phyloP scores from a whole-genome alignment of 1,140 invertebrate species.

The Hycleus cichorii region DNA sequence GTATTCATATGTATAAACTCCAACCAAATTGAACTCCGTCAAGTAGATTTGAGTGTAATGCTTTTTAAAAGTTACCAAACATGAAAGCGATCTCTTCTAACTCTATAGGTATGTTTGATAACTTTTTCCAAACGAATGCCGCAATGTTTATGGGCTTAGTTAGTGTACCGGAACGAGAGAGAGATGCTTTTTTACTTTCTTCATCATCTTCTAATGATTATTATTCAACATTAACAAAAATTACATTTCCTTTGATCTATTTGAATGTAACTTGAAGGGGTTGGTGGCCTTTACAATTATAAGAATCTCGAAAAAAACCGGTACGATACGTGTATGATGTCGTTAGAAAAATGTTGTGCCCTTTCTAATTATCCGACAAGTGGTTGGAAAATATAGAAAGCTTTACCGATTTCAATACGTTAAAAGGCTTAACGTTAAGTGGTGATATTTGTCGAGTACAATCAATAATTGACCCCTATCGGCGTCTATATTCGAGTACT shows the following conservation, averaged over 20 bases:
- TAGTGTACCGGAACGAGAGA: too few species aligned
- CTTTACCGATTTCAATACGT: neutral
- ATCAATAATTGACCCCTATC: neutral
- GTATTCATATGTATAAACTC: too few species aligned
- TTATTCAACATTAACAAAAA: neutral
- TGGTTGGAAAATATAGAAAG: conserved; percentile 8
- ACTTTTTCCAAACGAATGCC: too few species aligned
- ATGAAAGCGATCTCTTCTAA: too few species aligned
- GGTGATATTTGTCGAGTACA: too few species aligned
- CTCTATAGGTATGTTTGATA: too few species aligned
- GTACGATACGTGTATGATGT: conserved; percentile 21
- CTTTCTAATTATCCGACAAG: conserved; percentile 25
- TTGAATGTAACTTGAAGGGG: neutral
- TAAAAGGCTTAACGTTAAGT: too few species aligned
- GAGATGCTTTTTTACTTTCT: conserved; percentile 9
- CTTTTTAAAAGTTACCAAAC: too few species aligned
- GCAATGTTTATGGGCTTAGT: too few species aligned
- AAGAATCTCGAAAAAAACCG: conserved; percentile 1
- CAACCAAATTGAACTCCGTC: too few species aligned
- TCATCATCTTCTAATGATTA: neutral
- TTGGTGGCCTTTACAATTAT: conserved; percentile 7
- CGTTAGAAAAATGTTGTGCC: conserved; percentile 12
- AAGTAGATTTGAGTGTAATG: too few species aligned
- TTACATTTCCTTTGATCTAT: conserved; percentile 23
- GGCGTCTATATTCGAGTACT: neutral